A percentile compares a stretch with the other conserved stretches of the same genome.
These are phyloP conservation scores for Epizoanthus fatuus DNA, from an alignment of 92 coral and sea anemone genomes.

Conservation along the genomic window DNA sequence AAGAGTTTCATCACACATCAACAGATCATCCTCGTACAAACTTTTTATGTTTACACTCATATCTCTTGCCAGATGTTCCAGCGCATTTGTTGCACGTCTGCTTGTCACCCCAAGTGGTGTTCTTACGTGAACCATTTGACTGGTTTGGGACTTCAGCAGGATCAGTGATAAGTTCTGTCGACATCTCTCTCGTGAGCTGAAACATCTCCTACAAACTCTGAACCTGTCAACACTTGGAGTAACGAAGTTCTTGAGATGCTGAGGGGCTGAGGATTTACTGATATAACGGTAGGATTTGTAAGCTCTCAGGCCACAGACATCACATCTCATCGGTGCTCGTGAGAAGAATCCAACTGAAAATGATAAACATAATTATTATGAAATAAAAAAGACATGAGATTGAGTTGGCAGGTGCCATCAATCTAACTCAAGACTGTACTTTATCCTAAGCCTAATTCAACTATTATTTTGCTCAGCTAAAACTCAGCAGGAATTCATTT, in stretches of 20 bases:
- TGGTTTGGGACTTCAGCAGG: slow-evolving; percentile 83
- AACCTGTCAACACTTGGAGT: slow-evolving; percentile 84
- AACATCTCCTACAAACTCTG: slow-evolving; percentile 94
- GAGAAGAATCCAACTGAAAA: slow-evolving; percentile 1
- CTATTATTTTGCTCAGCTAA: too few relatives aligned
- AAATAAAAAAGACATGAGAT: background rate
- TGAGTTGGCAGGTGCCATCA: background rate
- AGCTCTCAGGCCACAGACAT: slow-evolving; percentile 93
- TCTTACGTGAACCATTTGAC: slow-evolving; percentile 84
- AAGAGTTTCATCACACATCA: slow-evolving; percentile 81
- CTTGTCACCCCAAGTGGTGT: slow-evolving; percentile 96
- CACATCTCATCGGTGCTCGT: slow-evolving; percentile 84
- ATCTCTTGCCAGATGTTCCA: slow-evolving; percentile 88
- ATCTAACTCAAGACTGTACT: background rate
- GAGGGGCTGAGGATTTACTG: slow-evolving; percentile 88
- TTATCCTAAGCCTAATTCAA: background rate
- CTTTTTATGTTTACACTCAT: slow-evolving; percentile 71
- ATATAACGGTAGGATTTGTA: slow-evolving; percentile 95
- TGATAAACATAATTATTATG: background rate
- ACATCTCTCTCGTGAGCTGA: slow-evolving; percentile 94
- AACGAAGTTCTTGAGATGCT: slow-evolving; percentile 84
- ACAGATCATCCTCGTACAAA: slow-evolving; percentile 82
- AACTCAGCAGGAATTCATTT: too few relatives aligned
- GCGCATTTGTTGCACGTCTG: slow-evolving; percentile 81
- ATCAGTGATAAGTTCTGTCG: slow-evolving; percentile 94